Conservation (phyloP, 53 echinoderm and acorn worm genomes). For the Arbacia lixula region DNA sequence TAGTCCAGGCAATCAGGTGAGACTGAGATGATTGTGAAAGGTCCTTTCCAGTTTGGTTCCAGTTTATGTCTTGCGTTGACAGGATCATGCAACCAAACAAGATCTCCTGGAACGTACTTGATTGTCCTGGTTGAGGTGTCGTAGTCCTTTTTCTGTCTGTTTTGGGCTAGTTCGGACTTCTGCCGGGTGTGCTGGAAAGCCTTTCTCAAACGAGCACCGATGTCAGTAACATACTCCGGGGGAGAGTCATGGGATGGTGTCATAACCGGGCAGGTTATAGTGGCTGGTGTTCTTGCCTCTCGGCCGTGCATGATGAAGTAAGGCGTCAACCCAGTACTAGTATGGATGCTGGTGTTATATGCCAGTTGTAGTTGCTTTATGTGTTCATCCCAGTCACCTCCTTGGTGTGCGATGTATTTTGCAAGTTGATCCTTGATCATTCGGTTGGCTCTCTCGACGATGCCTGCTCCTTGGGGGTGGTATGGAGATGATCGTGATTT, state of each 20-base stretch:
- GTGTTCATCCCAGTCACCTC: conserved; percentile 42
- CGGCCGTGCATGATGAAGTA: conserved; percentile 24
- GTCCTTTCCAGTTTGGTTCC: conserved; percentile 21
- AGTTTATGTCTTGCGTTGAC: neutral
- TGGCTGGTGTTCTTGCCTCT: neutral
- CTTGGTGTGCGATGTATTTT: conserved; percentile 21
- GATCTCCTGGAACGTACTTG: neutral
- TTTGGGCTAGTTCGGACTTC: neutral
- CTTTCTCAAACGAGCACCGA: neutral
- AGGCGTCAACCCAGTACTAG: conserved; percentile 9
- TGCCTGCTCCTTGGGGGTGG: conserved; percentile 29
- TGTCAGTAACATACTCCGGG: neutral
- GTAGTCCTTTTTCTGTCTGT: neutral
- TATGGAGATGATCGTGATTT: conserved; percentile 38
- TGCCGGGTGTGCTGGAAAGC: neutral
- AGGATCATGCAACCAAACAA: conserved; percentile 12
- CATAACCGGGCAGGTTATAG: neutral
- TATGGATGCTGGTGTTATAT: conserved; percentile 40
- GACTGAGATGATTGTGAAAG: neutral
- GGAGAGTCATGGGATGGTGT: neutral
- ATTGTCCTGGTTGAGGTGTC: neutral
- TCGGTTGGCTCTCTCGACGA: conserved; percentile 25
- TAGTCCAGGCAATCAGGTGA: no score
- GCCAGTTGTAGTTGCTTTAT: conserved; percentile 35
- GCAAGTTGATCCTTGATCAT: conserved; percentile 42